phyloP scores from a whole-genome alignment of 2,113 vertebrate genomes.

The Pantherophis guttatus region DNA sequence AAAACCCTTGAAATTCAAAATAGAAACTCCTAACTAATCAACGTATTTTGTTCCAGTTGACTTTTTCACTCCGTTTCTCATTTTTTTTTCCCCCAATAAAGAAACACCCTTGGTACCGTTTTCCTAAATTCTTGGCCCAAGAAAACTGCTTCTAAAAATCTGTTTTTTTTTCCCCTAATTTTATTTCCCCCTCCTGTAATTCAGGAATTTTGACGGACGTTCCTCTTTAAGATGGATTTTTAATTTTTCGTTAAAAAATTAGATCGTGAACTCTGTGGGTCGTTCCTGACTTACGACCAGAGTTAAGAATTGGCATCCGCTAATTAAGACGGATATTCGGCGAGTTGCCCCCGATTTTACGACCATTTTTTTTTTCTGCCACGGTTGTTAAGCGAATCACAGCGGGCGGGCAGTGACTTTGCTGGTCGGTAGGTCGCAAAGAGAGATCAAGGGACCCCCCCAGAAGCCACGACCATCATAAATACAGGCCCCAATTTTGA shows the following conservation, averaged over 20 bases:
- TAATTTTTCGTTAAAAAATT: neutral
- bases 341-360: neutral
- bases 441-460: no score
- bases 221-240: accelerated
- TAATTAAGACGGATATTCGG: neutral
- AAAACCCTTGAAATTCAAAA: neutral
- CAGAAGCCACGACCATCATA: no score
- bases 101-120: neutral
- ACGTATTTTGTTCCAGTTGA: neutral
- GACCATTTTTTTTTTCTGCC: no score
- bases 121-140: neutral
- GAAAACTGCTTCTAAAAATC: neutral
- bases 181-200: neutral
- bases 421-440: no score
- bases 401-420: no score
- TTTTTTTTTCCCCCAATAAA: neutral
- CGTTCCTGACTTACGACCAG: no score
- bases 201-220: neutral
- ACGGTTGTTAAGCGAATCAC: neutral
- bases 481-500: no score
- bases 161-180: accelerated
- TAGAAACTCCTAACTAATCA: neutral
- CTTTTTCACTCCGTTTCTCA: neutral
- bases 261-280: neutral
- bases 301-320: neutral